Base-by-base conservation (phyloP, 2,113 vertebrate species). In the Peromyscus leucopus region DNA sequence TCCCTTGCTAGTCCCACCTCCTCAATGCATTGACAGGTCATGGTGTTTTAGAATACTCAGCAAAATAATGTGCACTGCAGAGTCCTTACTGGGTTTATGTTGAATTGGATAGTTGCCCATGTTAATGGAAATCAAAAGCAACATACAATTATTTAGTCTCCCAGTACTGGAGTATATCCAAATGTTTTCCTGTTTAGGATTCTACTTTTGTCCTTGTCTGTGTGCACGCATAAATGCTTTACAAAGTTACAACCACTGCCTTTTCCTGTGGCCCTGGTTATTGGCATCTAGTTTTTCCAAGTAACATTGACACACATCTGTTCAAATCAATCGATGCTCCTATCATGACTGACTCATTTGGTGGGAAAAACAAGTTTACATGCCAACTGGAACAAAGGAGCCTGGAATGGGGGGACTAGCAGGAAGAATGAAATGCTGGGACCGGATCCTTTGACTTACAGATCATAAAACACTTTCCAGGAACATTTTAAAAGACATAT, bases 221-320 rank as follows among this genome's bases (percentile, higher is more conserved):
- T 69, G n/a, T 79, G 80, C 59, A 59, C 4, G 7, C 19, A 80
- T 39, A 95, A 42, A 84, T 80, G 88, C 31, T 93, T 94, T 93
- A 94, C 57, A 89, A 24, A 96, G 93, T 84, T 86, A 85, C 69
- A 92, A 71, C 75, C 48, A 75, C 87, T 97, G 93, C 59, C 33
- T 96, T 92, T 90, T 83, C 82, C 65, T 92, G 87, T 92, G 87
- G 65, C 84, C 93, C 88, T 97, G 93, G 85, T 95, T 93, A 97
- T 79, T 96, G 93, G 95, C 94, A 94, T 89, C 92, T 94, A 92
- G n/a, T 97, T 97, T 89, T 96, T 76, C 93, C 82, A 95, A 92
- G 75, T 95, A 96, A 96, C 92, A 97, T 55, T 95, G 96, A 97
- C 95, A 97, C 89, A 96, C 96, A 98, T 97, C 96, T 97, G 96